phyloP scores from a whole-genome alignment of 2,888 invertebrate genomes.

The Ptychoptera contaminata region DNA sequence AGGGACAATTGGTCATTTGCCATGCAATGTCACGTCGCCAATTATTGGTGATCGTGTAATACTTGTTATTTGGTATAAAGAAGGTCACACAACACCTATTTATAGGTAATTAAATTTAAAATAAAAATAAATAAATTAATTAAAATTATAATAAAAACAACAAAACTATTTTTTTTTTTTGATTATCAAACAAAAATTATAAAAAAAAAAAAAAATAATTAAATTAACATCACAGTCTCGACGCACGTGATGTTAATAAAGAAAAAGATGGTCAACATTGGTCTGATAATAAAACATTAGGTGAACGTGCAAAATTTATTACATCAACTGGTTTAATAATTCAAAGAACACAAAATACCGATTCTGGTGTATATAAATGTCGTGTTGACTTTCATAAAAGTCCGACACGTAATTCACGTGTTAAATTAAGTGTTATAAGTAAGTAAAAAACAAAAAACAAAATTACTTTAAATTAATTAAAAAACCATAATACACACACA shows the following conservation, averaged over 20 bases:
- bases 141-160: too few relatives aligned
- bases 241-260: constrained; percentile 34
- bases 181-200: too few relatives aligned
- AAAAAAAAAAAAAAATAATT: neutral
- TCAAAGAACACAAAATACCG: constrained; percentile 54
- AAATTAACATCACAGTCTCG: constrained; percentile 29
- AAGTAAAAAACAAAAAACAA: constrained; percentile 32
- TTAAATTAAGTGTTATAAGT: constrained; percentile 82
- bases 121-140: neutral
- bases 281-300: constrained; percentile 37
- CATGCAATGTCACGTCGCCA: constrained; percentile 31
- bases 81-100: constrained; percentile 29
- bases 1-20: constrained; percentile 26
- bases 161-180: too few relatives aligned
- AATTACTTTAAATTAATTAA: too few relatives aligned
- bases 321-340: constrained; percentile 58
- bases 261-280: constrained; percentile 35
- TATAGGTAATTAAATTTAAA: constrained; percentile 23
- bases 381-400: constrained; percentile 81
- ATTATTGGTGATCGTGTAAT: constrained; percentile 29
- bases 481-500: too few relatives aligned
- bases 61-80: constrained; percentile 32
- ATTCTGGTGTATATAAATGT: constrained; percentile 74
- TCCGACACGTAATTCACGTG: constrained; percentile 72
- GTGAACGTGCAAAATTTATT: constrained; percentile 60